phyloP scores from a whole-genome alignment of 2,888 invertebrate species.

The Omphaloscelis lunosa region DNA sequence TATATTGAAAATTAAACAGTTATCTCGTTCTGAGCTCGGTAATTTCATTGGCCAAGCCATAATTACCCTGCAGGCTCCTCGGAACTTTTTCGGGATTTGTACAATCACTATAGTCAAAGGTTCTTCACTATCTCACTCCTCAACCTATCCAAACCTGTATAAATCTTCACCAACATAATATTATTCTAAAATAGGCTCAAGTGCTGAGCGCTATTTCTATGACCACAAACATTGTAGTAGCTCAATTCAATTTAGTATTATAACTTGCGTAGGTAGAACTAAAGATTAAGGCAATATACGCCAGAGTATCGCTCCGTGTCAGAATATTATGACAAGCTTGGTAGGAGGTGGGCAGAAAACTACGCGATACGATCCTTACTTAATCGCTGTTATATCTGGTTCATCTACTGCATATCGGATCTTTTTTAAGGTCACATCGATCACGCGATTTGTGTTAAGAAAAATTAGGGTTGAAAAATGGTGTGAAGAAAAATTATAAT shows the following conservation, averaged over 20 bases:
- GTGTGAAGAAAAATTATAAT: neutral
- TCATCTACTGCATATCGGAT: neutral
- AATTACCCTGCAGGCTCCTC: too few species aligned
- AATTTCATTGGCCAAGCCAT: too few species aligned
- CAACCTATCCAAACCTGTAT: neutral
- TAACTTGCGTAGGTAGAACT: slow-evolving; percentile 55
- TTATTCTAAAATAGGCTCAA: slow-evolving; percentile 11
- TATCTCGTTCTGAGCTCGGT: too few species aligned
- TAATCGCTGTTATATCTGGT: neutral
- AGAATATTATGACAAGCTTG: slow-evolving; percentile 58
- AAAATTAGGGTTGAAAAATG: neutral
- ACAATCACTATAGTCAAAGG: too few species aligned
- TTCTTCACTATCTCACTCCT: neutral
- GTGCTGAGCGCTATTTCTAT: slow-evolving; percentile 20
- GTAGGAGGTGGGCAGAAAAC: slow-evolving; percentile 36
- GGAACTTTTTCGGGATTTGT: too few species aligned
- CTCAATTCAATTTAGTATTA: slow-evolving; percentile 63
- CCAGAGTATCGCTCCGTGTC: slow-evolving; percentile 34
- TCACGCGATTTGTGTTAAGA: neutral
- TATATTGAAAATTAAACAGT: too few species aligned
- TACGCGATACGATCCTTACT: slow-evolving; percentile 27
- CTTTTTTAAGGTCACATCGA: neutral
- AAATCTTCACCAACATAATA: slow-evolving; percentile 23
- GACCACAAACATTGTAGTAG: slow-evolving; percentile 49
- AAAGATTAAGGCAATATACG: slow-evolving; percentile 48